These are phyloP conservation scores for Pomatostomus ruficeps DNA, from an alignment of 2,113 vertebrate species.

Conservation along the genomic window DNA sequence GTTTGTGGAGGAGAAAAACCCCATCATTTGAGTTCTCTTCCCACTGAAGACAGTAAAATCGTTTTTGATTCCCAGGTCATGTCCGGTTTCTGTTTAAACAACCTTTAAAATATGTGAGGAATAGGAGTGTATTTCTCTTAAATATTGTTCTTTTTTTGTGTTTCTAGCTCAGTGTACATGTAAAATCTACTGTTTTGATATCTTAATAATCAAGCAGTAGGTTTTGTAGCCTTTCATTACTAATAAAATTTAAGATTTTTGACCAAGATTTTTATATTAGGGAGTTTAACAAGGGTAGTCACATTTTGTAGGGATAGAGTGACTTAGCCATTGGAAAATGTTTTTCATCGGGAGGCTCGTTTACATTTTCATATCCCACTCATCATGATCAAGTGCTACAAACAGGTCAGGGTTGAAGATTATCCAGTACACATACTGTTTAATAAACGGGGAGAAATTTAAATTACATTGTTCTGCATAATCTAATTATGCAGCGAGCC, in stretches of 20 bases:
- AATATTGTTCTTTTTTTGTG: neutral
- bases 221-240: neutral
- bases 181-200: neutral
- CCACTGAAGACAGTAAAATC: neutral
- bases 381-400: neutral
- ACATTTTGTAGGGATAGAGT: neutral
- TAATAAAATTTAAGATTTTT: neutral
- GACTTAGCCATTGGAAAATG: neutral
- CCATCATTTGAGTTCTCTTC: neutral
- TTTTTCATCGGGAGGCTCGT: neutral
- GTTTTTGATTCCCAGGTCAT: neutral
- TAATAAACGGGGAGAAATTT: neutral
- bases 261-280: neutral
- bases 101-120: neutral
- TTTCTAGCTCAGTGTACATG: neutral
- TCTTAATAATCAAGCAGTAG: neutral
- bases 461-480: neutral
- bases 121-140: neutral
- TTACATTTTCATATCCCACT: neutral
- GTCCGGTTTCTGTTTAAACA: neutral
- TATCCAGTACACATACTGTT: neutral
- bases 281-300: neutral
- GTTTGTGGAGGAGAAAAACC: neutral
- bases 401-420: neutral
- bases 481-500: neutral